phyloP scores from a whole-genome alignment of 2,113 vertebrate genomes.

The Prinia subflava region DNA sequence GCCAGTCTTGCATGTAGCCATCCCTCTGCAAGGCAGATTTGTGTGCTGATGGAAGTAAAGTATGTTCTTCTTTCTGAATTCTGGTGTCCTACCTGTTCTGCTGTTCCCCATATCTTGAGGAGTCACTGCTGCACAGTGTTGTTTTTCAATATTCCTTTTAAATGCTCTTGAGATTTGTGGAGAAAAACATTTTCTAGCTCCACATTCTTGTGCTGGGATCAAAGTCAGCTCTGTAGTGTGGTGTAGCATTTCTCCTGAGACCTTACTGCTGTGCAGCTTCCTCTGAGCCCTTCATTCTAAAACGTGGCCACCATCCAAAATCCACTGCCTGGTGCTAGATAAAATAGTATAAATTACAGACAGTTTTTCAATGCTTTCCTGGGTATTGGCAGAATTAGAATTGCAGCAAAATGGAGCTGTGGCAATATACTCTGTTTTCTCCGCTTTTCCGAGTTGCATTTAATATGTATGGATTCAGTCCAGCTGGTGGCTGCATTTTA shows the following conservation, averaged over 20 bases:
- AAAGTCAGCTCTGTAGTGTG: background rate
- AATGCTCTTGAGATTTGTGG: background rate
- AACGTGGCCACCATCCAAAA: background rate
- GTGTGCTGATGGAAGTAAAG: background rate
- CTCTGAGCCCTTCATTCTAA: background rate
- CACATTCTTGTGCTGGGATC: background rate
- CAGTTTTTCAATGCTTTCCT: background rate
- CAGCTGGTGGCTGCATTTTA: background rate
- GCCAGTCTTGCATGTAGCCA: background rate
- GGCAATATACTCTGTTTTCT: background rate
- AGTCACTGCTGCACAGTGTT: background rate
- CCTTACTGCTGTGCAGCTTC: background rate
- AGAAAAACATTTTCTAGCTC: background rate
- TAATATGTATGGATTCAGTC: background rate
- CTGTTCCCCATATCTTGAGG: background rate
- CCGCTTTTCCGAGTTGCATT: background rate
- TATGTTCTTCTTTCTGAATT: background rate
- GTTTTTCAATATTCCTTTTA: background rate
- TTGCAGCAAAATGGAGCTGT: background rate
- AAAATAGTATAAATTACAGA: background rate
- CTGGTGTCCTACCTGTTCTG: background rate
- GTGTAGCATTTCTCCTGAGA: background rate
- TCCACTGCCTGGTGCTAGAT: background rate
- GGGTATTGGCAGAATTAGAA: background rate
- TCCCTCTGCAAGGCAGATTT: background rate